These are phyloP conservation scores for Cavia aperea DNA, from an alignment of 2,113 vertebrate genomes.

Conservation along the genomic window DNA sequence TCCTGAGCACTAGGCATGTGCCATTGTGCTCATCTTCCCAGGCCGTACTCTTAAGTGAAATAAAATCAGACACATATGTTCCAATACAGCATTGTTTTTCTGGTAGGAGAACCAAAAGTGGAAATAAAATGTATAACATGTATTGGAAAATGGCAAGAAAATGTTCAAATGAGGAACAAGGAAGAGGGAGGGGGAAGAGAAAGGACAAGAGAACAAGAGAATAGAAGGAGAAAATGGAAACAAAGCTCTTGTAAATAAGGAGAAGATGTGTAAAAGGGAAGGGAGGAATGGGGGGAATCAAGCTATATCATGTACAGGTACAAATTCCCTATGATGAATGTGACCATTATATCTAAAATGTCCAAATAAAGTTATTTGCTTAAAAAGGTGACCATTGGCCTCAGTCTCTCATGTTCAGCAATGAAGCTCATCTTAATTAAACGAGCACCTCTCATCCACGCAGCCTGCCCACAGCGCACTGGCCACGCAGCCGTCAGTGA, in stretches of 20 bases:
- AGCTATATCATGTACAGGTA: background rate
- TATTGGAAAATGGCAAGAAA: background rate
- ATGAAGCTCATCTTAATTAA: background rate
- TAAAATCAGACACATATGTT: background rate
- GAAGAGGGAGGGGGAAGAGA: background rate
- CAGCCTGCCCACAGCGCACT: background rate
- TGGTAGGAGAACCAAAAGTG: background rate
- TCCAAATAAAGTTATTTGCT: background rate
- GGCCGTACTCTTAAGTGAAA: background rate
- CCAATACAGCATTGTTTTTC: background rate
- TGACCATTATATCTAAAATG: background rate
- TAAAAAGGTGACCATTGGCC: background rate
- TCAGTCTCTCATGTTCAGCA: background rate
- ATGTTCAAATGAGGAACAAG: background rate
- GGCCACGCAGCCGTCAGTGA: background rate
- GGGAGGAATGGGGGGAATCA: background rate
- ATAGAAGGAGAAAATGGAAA: background rate
- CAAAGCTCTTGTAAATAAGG: background rate
- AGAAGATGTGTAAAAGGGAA: background rate
- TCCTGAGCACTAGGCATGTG: background rate
- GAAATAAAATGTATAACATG: background rate
- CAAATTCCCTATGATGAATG: background rate
- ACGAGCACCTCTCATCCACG: background rate
- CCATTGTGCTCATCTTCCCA: background rate
- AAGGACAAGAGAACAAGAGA: background rate